Percentiles rank a stretch among this genome's conserved stretches.
Evolutionary conservation across 2,888 invertebrate species (phyloP).

Genomic region (Neria commutata): DNA sequence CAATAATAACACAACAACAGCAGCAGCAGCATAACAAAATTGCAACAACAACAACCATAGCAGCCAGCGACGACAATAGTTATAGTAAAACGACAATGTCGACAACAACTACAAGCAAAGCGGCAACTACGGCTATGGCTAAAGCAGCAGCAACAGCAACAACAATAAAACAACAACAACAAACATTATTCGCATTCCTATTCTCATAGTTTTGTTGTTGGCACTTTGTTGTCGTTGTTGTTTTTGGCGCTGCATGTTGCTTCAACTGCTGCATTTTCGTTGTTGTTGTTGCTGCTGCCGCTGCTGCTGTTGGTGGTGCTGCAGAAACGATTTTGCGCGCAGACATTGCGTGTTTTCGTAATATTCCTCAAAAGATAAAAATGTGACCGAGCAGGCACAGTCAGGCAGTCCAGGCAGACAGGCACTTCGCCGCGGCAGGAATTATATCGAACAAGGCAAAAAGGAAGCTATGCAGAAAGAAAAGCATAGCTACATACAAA

Average conservation of each 20-base stretch:
- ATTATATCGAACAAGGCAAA: constrained; percentile 15
- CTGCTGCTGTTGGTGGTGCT: constrained; percentile 22
- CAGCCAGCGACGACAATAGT: too few species aligned
- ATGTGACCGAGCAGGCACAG: constrained; percentile 55
- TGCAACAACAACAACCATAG: too few species aligned
- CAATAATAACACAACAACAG: too few species aligned
- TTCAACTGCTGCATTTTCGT: neutral
- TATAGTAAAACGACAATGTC: too few species aligned
- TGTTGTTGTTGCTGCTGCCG: constrained; percentile 22
- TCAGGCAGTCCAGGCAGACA: constrained; percentile 36
- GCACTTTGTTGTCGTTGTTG: neutral
- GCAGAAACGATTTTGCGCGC: constrained; percentile 22
- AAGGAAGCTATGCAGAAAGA: constrained; percentile 8
- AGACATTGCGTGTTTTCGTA: constrained; percentile 62
- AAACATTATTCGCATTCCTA: constrained; percentile 42
- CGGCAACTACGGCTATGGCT: constrained; percentile 9
- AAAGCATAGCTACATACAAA: constrained; percentile 14
- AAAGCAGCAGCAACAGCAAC: constrained; percentile 12
- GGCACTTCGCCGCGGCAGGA: constrained; percentile 24
- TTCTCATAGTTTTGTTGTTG: constrained; percentile 35
- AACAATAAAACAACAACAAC: constrained; percentile 8
- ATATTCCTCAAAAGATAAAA: constrained; percentile 62
- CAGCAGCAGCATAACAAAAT: too few species aligned
- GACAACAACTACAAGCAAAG: neutral
- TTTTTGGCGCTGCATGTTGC: constrained; percentile 3